Evolutionary conservation across 2,888 invertebrate species (phyloP), one percentile per base, ranked within the genome.

Genomic region (Pachydiplax longipennis): DNA sequence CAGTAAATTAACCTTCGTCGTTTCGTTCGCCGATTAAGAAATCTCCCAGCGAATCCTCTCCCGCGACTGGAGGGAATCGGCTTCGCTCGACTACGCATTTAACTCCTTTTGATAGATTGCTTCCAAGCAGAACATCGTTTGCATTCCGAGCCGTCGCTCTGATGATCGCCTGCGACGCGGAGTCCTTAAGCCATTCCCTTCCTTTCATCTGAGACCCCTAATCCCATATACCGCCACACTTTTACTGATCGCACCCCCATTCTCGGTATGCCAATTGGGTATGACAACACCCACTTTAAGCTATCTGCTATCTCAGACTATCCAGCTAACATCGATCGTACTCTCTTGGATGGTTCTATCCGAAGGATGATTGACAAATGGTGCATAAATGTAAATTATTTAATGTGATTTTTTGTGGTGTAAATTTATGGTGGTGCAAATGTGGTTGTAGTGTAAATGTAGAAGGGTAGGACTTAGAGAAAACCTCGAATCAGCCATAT

Each of bases 71-170:
- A 53, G 48, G 10, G 48, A 48, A 48, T 48, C 48, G 37, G 37
- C 37, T 44, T 10, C 18, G 53, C 53, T 53, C 18, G 53, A 53
- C 53, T 53, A 53, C 53, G 53, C 53, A 53, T 53, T 18, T 87
- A 87, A 87, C 37, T 61, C 87, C 87, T 37, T 61, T 87, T 87
- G 87, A 87, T 87, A 37, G 87, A 87, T 87, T 37, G 87, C 61
- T 87, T 61, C 87, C 58, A 87, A 87, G 61, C 37, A 37, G 58
- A 58, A 12, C 87, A 58, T 87, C 37, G 61, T 87, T 87, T 61
- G 87, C 61, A 87, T 87, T 61, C 87, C 82, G 53, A 53, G n/a
- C 35, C 83, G 58, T 58, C 87, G 48, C 35, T 58, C 58, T 22
- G 65, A 65, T 65, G 65, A 65, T 61, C 61, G 61, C 15, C 61